Evolutionary conservation across 1,140 invertebrate species (phyloP).

Genomic region (Rhopalosiphum padi): DNA sequence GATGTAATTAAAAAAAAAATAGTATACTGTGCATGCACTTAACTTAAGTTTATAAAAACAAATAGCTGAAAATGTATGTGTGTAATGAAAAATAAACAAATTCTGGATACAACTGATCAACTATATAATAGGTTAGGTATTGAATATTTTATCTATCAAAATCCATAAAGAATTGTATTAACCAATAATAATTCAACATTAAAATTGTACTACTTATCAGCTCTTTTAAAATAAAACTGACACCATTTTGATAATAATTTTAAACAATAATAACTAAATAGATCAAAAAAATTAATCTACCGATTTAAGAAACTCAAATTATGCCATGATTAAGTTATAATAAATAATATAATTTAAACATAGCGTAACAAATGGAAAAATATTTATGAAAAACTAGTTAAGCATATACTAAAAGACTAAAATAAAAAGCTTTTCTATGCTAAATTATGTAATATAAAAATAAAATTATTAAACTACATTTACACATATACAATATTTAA

Average conservation of each 20-base stretch:
- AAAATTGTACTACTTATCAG: background rate
- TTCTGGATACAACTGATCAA: background rate
- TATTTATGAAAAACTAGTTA: background rate
- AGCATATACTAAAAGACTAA: background rate
- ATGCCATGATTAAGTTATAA: background rate
- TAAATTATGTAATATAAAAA: background rate
- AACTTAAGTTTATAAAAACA: background rate
- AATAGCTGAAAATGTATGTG: background rate
- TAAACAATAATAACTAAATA: background rate
- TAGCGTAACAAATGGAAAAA: background rate
- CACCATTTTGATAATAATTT: background rate
- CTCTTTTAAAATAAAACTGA: background rate
- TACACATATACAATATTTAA: background rate
- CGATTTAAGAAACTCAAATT: slow-evolving; percentile 13
- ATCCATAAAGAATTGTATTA: background rate
- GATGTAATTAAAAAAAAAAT: background rate
- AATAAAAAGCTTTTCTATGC: background rate
- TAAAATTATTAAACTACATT: background rate
- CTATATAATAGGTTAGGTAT: background rate
- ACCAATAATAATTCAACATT: background rate
- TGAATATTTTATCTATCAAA: background rate
- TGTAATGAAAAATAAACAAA: background rate
- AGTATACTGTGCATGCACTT: background rate
- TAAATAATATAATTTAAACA: background rate
- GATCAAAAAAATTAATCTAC: background rate